Evolutionary conservation across 2,113 vertebrate genomes (phyloP).

Genomic region (Oryzias melastigma): DNA sequence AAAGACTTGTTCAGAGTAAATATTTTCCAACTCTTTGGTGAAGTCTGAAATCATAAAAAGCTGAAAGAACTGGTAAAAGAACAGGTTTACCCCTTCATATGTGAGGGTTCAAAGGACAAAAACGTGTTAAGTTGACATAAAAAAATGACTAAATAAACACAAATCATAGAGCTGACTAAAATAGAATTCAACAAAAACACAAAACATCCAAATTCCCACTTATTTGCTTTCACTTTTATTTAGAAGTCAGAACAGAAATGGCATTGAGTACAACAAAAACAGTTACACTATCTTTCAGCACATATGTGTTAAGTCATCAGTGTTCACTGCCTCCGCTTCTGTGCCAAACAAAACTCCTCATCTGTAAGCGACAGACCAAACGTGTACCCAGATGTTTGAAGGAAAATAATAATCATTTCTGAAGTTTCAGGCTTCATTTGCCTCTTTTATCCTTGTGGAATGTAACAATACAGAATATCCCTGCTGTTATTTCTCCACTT

Average conservation of each 20-base stretch:
- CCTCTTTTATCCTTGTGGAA: background rate
- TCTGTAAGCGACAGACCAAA: background rate
- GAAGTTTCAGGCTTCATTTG: background rate
- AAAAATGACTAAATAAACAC: background rate
- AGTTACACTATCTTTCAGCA: conserved; percentile 14
- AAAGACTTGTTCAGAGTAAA: background rate
- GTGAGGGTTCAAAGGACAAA: background rate
- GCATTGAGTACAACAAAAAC: conserved; percentile 30
- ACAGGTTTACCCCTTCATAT: background rate
- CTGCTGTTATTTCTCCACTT: too few species aligned
- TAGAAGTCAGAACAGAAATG: conserved; percentile 40
- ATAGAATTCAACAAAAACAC: too few species aligned
- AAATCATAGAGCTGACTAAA: background rate
- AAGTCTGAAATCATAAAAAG: background rate
- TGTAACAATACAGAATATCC: background rate
- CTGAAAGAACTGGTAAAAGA: background rate
- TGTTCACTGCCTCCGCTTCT: background rate
- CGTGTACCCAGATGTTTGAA: too few species aligned
- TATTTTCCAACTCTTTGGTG: background rate
- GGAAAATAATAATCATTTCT: background rate
- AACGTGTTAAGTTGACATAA: background rate
- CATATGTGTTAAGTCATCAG: conserved; percentile 8
- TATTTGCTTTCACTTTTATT: conserved; percentile 46
- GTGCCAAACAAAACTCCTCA: background rate
- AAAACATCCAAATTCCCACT: background rate